Percentiles rank a stretch among this genome's conserved stretches.
Evolutionary conservation across 2,113 vertebrate genomes (phyloP).

Genomic region (Sebastes schlegelii): DNA sequence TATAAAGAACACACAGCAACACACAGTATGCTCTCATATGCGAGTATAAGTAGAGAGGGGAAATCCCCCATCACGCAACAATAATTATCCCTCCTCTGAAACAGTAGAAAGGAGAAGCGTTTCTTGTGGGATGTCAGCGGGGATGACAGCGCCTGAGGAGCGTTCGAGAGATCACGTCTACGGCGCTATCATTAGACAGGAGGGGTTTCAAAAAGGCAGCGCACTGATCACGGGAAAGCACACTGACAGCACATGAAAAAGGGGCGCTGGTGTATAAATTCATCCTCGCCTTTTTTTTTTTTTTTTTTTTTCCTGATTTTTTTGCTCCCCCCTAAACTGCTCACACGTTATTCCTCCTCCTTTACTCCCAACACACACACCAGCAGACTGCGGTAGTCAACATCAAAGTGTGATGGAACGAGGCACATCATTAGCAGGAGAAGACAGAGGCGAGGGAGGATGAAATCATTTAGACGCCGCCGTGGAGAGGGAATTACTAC

Average conservation of each 20-base stretch:
- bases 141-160: conserved; percentile 61
- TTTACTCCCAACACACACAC: conserved; percentile 8
- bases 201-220: conserved; percentile 59
- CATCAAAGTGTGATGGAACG: conserved; percentile 78
- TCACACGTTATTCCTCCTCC: conserved; percentile 39
- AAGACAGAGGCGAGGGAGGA: conserved; percentile 70
- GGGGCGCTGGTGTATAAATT: conserved; percentile 59
- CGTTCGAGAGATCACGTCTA: conserved; percentile 57
- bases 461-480: conserved; percentile 77
- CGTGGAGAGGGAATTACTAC: conserved; percentile 72
- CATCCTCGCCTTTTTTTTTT: conserved; percentile 20
- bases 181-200: conserved; percentile 64
- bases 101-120: conserved; percentile 29
- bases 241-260: conserved; percentile 74
- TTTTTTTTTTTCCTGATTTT: not conserved
- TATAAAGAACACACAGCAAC: conserved; percentile 6
- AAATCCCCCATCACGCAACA: conserved; percentile 44
- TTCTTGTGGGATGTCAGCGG: conserved; percentile 60
- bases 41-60: conserved; percentile 7
- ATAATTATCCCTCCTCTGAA: conserved; percentile 54
- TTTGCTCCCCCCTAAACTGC: conserved; percentile 50
- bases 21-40: not conserved
- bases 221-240: conserved; percentile 39
- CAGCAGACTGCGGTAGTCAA: conserved; percentile 52
- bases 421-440: conserved; percentile 76